Base-by-base conservation (phyloP, 1,140 invertebrate genomes). In the Cotesia glomerata region DNA sequence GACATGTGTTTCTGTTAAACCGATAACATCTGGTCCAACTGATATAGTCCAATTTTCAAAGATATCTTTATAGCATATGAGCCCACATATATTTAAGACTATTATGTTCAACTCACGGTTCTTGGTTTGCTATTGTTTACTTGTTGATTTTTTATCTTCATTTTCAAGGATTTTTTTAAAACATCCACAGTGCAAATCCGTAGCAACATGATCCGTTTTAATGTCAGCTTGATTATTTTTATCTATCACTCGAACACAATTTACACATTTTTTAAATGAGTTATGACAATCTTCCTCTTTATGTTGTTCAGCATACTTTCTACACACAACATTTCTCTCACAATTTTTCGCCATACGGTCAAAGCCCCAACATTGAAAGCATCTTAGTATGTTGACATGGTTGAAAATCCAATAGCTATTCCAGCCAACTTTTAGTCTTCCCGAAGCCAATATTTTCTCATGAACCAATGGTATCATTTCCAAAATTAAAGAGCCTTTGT, bases 311-410 rank as follows among this genome's bases (percentile, higher is more conserved):
- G 58, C 72, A 49, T 66, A 74, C 3, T 63, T 61, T 54, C 51
- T 52, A 34, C 72, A 74, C 7, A 5, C 45, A 45, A 35, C 32
- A 18, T 74, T 66, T 3, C 56, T 74, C 34, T 56, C 54, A 61
- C 75, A 76, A n/a, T 74, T 36, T 36, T 67, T 69, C 0, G 73
- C 72, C 14, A 72, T 52, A 8, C 74, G 73, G 16, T 73, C 26
- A 14, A 32, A 74, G 0, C 70, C 75, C 59, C 61, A 76, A 51
- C 69, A 76, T 45, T 76, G 70, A 35, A 54, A 75, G 16, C 69
- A 76, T 61, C 72, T 71, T 52, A 61, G 5, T 9, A 76, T 58
- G 36, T 32, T 76, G 5, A 71, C 51, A 58, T 58, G 18, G 45
- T 74, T 39, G 34, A 65, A 76, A 3, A 72, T 49, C 18, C 7